phyloP scores from a whole-genome alignment of 1,140 invertebrate species.

The Calephelis virginiensis region DNA sequence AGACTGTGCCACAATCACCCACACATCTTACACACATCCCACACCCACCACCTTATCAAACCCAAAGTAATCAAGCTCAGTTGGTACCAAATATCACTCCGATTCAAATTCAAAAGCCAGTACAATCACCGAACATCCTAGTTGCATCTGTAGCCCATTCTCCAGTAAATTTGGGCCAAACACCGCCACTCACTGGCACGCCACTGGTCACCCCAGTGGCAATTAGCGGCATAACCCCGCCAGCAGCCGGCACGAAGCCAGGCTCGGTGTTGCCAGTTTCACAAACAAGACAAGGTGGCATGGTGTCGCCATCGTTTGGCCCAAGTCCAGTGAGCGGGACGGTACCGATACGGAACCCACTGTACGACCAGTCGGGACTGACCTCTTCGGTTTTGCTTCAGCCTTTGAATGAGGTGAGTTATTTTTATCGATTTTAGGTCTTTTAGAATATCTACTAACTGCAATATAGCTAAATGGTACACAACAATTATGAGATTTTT shows the following conservation, averaged over 20 bases:
- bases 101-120: constrained; percentile 32
- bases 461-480: too few relatives aligned
- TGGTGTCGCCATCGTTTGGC: constrained; percentile 20
- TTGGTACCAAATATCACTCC: constrained; percentile 26
- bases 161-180: constrained; percentile 40
- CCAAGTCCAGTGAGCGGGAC: constrained; percentile 41
- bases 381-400: constrained; percentile 64
- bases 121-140: constrained; percentile 40
- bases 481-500: too few relatives aligned
- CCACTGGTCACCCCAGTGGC: constrained; percentile 46
- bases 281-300: neutral
- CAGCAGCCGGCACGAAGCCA: neutral
- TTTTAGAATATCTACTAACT: too few relatives aligned
- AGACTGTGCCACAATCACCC: constrained; percentile 1
- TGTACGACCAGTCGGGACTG: constrained; percentile 58
- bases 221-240: constrained; percentile 15
- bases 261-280: constrained; percentile 14
- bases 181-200: constrained; percentile 35
- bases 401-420: constrained; percentile 64
- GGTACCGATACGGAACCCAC: constrained; percentile 61
- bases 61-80: constrained; percentile 23
- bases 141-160: constrained; percentile 38
- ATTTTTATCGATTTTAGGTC: neutral
- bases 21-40: constrained; percentile 7
- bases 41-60: constrained; percentile 21